A percentile compares a stretch with the other conserved stretches of the same genome.
These are phyloP conservation scores for Drosophila nigrodunni DNA, from an alignment of 1,140 invertebrate genomes.

Conservation along the genomic window DNA sequence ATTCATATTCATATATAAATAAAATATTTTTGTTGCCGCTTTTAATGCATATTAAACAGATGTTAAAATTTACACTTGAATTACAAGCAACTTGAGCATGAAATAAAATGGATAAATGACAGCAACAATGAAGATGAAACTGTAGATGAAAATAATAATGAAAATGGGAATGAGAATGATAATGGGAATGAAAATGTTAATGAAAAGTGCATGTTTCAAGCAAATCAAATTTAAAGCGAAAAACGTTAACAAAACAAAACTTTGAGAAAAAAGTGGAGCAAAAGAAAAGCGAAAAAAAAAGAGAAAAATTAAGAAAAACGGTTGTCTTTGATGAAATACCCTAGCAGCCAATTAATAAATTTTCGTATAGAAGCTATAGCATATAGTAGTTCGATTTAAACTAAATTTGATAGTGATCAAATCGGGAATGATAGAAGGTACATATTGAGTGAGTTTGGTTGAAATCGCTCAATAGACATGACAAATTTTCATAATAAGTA, in stretches of 20 bases:
- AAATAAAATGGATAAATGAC: constrained; percentile 46
- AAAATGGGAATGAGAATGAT: neutral
- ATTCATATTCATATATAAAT: neutral
- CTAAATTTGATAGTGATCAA: too few relatives aligned
- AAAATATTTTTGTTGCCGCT: constrained; percentile 31
- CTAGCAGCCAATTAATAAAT: too few relatives aligned
- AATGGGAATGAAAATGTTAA: constrained; percentile 14
- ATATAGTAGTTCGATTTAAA: too few relatives aligned
- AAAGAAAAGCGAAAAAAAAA: constrained; percentile 8
- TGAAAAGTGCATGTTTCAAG: constrained; percentile 21
- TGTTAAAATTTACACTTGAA: constrained; percentile 77
- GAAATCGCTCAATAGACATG: too few relatives aligned
- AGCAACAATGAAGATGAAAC: constrained; percentile 2
- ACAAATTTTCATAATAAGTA: too few relatives aligned
- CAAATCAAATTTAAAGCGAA: constrained; percentile 52
- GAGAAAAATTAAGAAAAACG: neutral
- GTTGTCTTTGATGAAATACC: too few relatives aligned
- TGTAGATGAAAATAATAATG: neutral
- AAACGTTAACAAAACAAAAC: constrained; percentile 43
- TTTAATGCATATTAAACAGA: constrained; percentile 78
- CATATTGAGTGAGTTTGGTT: too few relatives aligned
- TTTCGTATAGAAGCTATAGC: too few relatives aligned
- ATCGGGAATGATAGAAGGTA: too few relatives aligned
- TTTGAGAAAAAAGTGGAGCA: neutral
- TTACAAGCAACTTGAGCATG: constrained; percentile 73